phyloP scores from a whole-genome alignment of 2,113 vertebrate species.

The Accipiter cooperii region DNA sequence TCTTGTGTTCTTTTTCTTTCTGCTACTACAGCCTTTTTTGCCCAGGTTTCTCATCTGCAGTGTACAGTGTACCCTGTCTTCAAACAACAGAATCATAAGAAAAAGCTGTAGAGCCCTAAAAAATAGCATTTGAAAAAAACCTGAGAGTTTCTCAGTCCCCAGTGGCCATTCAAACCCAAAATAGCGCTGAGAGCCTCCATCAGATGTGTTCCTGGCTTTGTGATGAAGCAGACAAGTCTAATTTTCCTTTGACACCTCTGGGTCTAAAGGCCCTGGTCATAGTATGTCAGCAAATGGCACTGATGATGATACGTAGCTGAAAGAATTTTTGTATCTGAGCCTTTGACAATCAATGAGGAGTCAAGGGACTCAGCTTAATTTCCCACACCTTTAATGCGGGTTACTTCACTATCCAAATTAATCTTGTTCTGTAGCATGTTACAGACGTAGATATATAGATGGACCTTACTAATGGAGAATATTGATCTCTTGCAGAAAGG shows the following conservation, averaged over 20 bases:
- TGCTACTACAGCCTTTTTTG: neutral
- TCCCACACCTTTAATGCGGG: neutral
- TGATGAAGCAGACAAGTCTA: neutral
- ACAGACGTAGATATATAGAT: neutral
- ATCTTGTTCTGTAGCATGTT: neutral
- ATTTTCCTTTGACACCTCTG: neutral
- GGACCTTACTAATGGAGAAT: neutral
- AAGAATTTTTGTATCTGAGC: neutral
- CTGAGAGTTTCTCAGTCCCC: neutral
- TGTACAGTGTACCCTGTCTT: neutral
- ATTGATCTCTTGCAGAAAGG: neutral
- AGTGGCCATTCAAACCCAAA: neutral
- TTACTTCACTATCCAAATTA: neutral
- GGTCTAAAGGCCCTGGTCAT: neutral
- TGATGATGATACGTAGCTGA: neutral
- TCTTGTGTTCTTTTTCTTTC: neutral
- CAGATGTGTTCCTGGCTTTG: neutral
- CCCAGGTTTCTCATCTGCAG: neutral
- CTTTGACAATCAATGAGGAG: neutral
- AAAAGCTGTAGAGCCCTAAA: neutral
- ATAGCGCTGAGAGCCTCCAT: neutral
- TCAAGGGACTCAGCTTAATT: neutral
- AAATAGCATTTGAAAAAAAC: neutral
- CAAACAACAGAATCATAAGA: neutral
- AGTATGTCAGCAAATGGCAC: neutral